These are phyloP conservation scores for Paralichthys olivaceus DNA, from an alignment of 2,113 vertebrate species.

Conservation along the genomic window DNA sequence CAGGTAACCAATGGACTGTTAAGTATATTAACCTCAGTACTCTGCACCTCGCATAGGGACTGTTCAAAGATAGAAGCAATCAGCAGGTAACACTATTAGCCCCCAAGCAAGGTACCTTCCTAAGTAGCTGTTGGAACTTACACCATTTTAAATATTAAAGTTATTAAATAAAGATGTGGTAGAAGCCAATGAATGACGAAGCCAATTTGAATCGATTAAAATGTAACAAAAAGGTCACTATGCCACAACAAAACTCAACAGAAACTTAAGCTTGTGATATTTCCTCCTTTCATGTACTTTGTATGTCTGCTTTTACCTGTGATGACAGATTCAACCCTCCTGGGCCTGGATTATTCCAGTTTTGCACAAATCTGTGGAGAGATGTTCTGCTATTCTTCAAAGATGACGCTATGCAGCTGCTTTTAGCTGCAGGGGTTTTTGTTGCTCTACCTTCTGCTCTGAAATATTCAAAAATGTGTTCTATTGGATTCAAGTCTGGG, in stretches of 20 bases:
- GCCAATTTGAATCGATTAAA: background rate
- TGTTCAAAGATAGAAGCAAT: too few relatives aligned
- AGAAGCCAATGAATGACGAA: background rate
- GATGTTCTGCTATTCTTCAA: constrained; percentile 2
- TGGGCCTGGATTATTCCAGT: background rate
- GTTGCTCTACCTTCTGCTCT: background rate
- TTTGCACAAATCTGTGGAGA: background rate
- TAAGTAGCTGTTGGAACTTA: too few relatives aligned
- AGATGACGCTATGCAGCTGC: background rate
- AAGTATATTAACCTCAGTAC: too few relatives aligned
- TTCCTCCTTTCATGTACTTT: background rate
- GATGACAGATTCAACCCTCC: background rate
- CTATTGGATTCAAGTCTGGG: background rate
- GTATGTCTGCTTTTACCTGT: background rate
- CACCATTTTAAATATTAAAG: too few relatives aligned
- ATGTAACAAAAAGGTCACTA: background rate
- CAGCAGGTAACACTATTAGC: too few relatives aligned
- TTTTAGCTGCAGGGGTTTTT: background rate
- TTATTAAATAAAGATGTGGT: too few relatives aligned
- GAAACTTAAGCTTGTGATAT: background rate
- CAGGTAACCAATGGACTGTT: too few relatives aligned
- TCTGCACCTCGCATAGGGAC: too few relatives aligned
- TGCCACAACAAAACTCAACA: background rate
- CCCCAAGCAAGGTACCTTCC: too few relatives aligned
- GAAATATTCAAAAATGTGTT: background rate